phyloP scores from a whole-genome alignment of 2,113 vertebrate genomes.

The Cygnus buccinator region DNA sequence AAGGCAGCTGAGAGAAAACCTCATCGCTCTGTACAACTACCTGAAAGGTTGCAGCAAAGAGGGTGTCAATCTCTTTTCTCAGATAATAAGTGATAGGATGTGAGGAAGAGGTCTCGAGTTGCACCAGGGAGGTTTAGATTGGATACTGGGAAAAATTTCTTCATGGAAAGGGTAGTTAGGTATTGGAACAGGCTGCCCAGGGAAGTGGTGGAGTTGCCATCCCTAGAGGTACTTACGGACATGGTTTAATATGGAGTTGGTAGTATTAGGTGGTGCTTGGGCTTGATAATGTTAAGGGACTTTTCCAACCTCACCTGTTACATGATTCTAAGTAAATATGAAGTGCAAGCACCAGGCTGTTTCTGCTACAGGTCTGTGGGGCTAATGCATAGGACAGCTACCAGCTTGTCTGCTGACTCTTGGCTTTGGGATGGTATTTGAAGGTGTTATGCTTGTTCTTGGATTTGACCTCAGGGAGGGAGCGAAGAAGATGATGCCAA shows the following conservation, averaged over 20 bases:
- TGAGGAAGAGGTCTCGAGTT: neutral
- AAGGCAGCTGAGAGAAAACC: neutral
- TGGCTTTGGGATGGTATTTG: neutral
- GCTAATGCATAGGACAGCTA: neutral
- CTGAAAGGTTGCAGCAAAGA: neutral
- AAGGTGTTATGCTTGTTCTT: neutral
- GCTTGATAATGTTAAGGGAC: neutral
- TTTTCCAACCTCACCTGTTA: neutral
- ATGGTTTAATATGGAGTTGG: neutral
- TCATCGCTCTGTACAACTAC: neutral
- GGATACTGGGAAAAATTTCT: neutral
- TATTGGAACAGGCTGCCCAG: neutral
- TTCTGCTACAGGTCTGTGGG: neutral
- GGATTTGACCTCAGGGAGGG: neutral
- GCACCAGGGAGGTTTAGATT: neutral
- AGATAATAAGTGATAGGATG: neutral
- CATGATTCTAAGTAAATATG: neutral
- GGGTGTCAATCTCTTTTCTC: neutral
- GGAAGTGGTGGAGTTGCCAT: neutral
- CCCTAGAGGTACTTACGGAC: neutral
- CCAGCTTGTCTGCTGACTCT: neutral
- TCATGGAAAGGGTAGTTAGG: neutral
- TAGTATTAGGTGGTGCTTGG: neutral
- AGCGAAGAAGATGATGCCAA: neutral
- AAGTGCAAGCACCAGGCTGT: neutral